Conservation (phyloP, 2,888 invertebrate species). For the Myathropa florea region DNA sequence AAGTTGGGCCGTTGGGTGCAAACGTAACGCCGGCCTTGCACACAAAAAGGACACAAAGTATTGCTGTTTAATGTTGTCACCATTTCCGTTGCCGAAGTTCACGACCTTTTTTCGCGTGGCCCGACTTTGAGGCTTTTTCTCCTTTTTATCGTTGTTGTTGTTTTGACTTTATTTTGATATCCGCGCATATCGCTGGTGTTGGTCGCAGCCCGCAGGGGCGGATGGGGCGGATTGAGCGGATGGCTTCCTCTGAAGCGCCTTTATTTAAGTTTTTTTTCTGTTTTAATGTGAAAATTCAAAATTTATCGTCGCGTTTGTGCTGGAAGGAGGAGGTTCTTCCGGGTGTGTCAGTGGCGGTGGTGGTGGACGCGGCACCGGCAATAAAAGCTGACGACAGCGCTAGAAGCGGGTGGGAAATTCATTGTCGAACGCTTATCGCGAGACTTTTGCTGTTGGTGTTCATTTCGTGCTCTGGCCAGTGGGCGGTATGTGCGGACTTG, state of each 20-base stretch:
- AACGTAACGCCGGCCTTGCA: conserved; percentile 15
- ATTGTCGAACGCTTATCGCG: conserved; percentile 62
- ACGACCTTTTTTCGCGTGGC: conserved; percentile 38
- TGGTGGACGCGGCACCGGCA: not conserved
- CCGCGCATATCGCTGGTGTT: not conserved
- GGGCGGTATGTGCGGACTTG: not conserved
- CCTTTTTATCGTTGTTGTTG: not conserved
- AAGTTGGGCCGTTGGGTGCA: not conserved
- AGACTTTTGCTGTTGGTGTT: conserved; percentile 1
- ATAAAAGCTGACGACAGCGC: conserved; percentile 59
- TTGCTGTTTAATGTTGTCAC: conserved; percentile 69
- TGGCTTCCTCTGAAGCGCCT: not conserved
- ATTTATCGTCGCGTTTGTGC: conserved; percentile 58
- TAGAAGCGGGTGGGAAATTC: conserved; percentile 32
- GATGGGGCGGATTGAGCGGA: not conserved
- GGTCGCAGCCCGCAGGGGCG: not conserved
- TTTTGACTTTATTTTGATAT: not conserved
- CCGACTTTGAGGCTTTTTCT: not conserved
- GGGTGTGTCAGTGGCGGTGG: not conserved
- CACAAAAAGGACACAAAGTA: conserved; percentile 57
- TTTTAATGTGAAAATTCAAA: conserved; percentile 63
- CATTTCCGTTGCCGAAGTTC: conserved; percentile 57
- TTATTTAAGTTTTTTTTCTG: conserved; percentile 14
- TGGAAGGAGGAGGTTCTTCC: not conserved
- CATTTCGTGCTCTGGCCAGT: conserved; percentile 32